phyloP scores from a whole-genome alignment of 2,797 vertebrate species.

The Phoebastria nigripes region DNA sequence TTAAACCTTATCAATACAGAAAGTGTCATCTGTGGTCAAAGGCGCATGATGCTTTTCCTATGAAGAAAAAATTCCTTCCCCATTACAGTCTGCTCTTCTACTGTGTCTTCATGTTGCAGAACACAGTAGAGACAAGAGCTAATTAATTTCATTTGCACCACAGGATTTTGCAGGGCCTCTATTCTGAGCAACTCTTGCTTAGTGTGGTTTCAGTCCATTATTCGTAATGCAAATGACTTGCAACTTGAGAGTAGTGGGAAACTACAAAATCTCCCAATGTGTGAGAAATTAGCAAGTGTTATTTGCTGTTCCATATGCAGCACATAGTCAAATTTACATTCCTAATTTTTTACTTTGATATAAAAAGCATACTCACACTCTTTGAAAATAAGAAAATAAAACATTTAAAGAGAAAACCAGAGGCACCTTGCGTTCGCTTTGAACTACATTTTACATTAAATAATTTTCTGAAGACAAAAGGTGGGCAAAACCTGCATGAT shows the following conservation, averaged over 20 bases:
- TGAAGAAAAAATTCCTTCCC: background rate
- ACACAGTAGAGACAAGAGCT: background rate
- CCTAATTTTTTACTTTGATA: background rate
- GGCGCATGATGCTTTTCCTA: background rate
- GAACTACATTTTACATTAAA: background rate
- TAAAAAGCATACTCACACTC: background rate
- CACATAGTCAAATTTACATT: slow-evolving; percentile 14
- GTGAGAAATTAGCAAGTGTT: slow-evolving; percentile 55
- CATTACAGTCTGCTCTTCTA: background rate
- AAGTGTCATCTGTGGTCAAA: background rate
- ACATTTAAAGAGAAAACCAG: background rate
- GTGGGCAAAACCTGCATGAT: background rate
- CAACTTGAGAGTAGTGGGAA: slow-evolving; percentile 19
- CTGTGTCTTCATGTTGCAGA: background rate
- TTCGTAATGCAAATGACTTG: slow-evolving; percentile 21
- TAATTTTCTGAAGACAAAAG: background rate
- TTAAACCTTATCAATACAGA: slow-evolving; percentile 30
- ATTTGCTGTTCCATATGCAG: slow-evolving; percentile 19
- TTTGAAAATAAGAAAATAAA: background rate
- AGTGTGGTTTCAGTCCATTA: background rate
- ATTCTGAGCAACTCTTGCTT: background rate
- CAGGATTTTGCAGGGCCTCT: slow-evolving; percentile 18
- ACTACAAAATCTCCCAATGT: slow-evolving; percentile 13
- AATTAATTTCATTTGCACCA: slow-evolving; percentile 25
- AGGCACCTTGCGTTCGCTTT: background rate